Evolutionary conservation across 2,888 invertebrate species (phyloP).

Genomic region (Morinoia aosen): DNA sequence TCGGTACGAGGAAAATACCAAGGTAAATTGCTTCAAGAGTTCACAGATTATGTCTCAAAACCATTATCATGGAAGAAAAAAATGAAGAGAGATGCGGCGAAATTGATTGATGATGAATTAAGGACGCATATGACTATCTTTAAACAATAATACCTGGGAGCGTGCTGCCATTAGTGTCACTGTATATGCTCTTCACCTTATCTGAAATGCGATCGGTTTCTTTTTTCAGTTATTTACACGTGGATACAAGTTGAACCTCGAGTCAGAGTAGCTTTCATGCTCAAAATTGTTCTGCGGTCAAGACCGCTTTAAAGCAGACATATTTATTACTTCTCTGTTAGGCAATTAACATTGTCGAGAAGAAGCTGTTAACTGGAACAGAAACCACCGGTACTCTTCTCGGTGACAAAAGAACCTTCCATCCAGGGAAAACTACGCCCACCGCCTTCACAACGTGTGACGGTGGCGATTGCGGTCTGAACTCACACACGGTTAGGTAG

Average conservation of each 20-base stretch:
- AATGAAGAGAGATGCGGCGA: too few relatives aligned
- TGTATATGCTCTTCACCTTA: background rate
- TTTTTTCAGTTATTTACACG: background rate
- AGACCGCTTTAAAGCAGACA: background rate
- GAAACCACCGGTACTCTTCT: background rate
- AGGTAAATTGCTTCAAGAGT: too few relatives aligned
- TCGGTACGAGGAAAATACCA: background rate
- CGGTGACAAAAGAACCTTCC: background rate
- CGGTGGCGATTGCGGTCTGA: constrained; percentile 25
- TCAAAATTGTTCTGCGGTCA: background rate
- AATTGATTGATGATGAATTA: too few relatives aligned
- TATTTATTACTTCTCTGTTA: background rate
- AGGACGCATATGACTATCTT: too few relatives aligned
- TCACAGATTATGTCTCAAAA: too few relatives aligned
- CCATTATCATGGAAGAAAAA: too few relatives aligned
- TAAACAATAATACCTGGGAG: too few relatives aligned
- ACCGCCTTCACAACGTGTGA: background rate
- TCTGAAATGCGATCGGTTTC: background rate
- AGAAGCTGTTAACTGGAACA: background rate
- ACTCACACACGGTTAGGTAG: background rate
- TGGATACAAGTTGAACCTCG: background rate
- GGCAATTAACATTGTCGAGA: background rate
- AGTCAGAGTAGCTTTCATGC: background rate
- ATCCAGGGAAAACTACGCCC: background rate
- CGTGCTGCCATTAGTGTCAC: background rate